Percentiles rank a stretch among this genome's conserved stretches.
Conservation (phyloP, 30 jellyfish, hydroid and myxozoan genomes). For the Aurelia aurita complex sp. Pacific region DNA sequence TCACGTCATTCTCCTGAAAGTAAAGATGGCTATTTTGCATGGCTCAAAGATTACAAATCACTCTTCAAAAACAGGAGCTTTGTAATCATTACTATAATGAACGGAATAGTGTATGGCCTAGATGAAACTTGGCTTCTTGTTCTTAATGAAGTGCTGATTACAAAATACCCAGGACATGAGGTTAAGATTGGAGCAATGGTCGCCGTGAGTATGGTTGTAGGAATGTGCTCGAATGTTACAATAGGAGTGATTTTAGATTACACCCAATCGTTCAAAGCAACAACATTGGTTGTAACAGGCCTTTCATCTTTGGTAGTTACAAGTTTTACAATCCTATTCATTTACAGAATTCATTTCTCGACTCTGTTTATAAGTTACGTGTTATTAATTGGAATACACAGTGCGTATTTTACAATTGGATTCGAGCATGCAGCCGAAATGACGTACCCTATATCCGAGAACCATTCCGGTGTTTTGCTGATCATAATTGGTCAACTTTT, state of each 20-base stretch:
- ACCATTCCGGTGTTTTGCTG: slow-evolving; percentile 16
- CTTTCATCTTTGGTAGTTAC: slow-evolving; percentile 12
- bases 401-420: slow-evolving; percentile 70
- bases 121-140: slow-evolving; percentile 61
- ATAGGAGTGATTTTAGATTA: slow-evolving; percentile 63
- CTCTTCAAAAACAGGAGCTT: background rate
- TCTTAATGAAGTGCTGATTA: slow-evolving; percentile 58
- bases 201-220: slow-evolving; percentile 22
- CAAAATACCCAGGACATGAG: slow-evolving; percentile 68
- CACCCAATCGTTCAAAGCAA: slow-evolving; percentile 36
- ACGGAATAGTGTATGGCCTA: slow-evolving; percentile 23
- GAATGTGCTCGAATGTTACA: slow-evolving; percentile 47
- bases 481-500: slow-evolving; percentile 14
- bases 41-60: background rate
- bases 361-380: background rate
- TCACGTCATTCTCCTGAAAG: background rate
- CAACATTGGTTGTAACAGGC: slow-evolving; percentile 18
- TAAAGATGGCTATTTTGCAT: no score
- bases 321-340: slow-evolving; percentile 21
- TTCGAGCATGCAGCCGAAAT: slow-evolving; percentile 76
- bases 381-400: slow-evolving; percentile 2
- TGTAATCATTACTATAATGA: background rate
- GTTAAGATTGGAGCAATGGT: slow-evolving; percentile 64
- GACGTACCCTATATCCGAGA: slow-evolving; percentile 44
- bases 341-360: slow-evolving; percentile 19